A percentile compares a stretch with the other conserved stretches of the same genome.
phyloP scores from a whole-genome alignment of 2,113 vertebrate genomes.

The Ovis canadensis region DNA sequence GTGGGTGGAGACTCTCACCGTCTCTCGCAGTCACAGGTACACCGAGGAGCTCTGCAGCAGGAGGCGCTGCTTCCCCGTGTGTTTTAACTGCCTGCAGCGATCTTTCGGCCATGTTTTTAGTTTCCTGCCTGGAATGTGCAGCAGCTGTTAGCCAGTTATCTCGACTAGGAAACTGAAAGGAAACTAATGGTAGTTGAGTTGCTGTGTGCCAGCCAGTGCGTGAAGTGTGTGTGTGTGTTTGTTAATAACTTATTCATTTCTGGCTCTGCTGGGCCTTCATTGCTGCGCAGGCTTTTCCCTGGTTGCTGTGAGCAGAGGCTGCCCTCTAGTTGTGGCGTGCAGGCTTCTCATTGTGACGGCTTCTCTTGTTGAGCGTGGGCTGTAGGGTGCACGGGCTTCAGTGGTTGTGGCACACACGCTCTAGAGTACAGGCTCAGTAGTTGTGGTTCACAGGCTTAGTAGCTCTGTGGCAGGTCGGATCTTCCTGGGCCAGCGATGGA shows the following conservation, averaged over 20 bases:
- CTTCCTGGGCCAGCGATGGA: background rate
- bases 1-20: background rate
- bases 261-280: background rate
- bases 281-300: background rate
- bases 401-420: background rate
- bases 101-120: background rate
- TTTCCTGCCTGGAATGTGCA: background rate
- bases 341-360: background rate
- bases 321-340: background rate
- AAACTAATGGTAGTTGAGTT: background rate
- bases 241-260: background rate
- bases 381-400: background rate
- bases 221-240: background rate
- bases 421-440: background rate
- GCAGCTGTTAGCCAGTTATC: background rate
- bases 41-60: background rate
- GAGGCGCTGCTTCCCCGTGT: too few relatives aligned
- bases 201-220: background rate
- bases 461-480: background rate
- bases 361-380: background rate
- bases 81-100: background rate
- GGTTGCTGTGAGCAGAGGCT: background rate
- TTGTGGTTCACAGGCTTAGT: background rate
- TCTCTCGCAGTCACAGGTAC: background rate
- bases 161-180: background rate